Evolutionary conservation across 2,797 vertebrate species (phyloP), one percentile per base, ranked within the genome.

Genomic region (Acanthurus lineatus): DNA sequence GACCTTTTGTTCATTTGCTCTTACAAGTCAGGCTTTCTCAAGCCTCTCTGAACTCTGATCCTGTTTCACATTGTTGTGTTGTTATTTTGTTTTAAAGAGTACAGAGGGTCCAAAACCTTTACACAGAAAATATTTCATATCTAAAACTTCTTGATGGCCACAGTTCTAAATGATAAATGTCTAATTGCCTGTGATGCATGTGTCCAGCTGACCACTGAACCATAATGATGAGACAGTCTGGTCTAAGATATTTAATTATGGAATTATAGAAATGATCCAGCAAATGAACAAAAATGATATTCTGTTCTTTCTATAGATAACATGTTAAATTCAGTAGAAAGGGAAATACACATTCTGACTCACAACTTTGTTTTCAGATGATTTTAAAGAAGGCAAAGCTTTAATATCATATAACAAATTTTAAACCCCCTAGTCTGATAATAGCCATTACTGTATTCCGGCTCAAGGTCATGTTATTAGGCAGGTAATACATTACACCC

Each of bases 221-320:
- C 2, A 14, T 5, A 17, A 4, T 19, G 69, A 45, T 45, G 16
- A 68, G 20, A n/a, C 10, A 60, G 22, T 45, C 22, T 22, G 15
- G 44, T 42, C 20, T 44, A 25, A 44, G 11, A 74, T 25, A 6
- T 0, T 62, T 35, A 45, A 51, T 38, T 61, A 60, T 25, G 16
- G 54, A n/a, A 7, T 22, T 32, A 32, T 32, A 32, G 28, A 28
- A 28, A 28, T 28, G 28, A 32, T 32, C 3, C 28, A 32, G 2
- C 3, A 32, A 32, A 32, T 32, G 28, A 32, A 15, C 48, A 66
- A 65, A 83, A 70, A 28, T 47, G 12, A 66, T 47, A 51, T 11
- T 3, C 4, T 17, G 16, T 9, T 58, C 0, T 17, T n/a, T 44
- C 32, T 53, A 35, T 66, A 47, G 5, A 56, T 4, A 11, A 20